Conservation (phyloP, 1,140 invertebrate genomes). For the Aphaenogaster floridana region DNA sequence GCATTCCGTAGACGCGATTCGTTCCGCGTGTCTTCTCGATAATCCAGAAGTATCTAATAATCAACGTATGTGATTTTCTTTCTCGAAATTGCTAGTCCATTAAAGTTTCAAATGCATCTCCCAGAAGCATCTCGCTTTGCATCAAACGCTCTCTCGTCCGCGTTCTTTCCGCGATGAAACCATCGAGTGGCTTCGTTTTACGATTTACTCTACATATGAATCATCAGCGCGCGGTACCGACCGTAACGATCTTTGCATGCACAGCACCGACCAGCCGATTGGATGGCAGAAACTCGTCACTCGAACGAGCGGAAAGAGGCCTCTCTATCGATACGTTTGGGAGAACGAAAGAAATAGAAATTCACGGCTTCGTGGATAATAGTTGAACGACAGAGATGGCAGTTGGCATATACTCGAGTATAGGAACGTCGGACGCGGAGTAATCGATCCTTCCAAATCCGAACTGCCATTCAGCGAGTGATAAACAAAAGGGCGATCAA, state of each 20-base stretch:
- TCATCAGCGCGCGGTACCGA: constrained; percentile 41
- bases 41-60: background rate
- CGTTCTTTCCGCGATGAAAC: constrained; percentile 25
- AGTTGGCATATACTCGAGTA: constrained; percentile 59
- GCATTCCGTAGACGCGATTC: background rate
- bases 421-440: constrained; percentile 57
- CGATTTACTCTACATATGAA: constrained; percentile 55
- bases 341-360: constrained; percentile 60
- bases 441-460: constrained; percentile 79
- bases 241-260: constrained; percentile 59
- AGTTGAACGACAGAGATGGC: constrained; percentile 70
- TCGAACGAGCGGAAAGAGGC: background rate
- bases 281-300: constrained; percentile 38
- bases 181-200: constrained; percentile 51
- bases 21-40: background rate
- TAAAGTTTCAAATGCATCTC: background rate
- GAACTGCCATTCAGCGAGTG: constrained; percentile 76
- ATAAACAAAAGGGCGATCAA: constrained; percentile 82
- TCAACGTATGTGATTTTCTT: background rate
- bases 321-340: constrained; percentile 35
- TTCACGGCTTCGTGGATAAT: constrained; percentile 71
- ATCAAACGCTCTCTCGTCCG: background rate
- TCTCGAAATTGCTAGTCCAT: background rate
- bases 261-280: constrained; percentile 38
- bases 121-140: background rate